These are phyloP conservation scores for Euplexia lucipara DNA, from an alignment of 2,888 invertebrate species.

Conservation along the genomic window DNA sequence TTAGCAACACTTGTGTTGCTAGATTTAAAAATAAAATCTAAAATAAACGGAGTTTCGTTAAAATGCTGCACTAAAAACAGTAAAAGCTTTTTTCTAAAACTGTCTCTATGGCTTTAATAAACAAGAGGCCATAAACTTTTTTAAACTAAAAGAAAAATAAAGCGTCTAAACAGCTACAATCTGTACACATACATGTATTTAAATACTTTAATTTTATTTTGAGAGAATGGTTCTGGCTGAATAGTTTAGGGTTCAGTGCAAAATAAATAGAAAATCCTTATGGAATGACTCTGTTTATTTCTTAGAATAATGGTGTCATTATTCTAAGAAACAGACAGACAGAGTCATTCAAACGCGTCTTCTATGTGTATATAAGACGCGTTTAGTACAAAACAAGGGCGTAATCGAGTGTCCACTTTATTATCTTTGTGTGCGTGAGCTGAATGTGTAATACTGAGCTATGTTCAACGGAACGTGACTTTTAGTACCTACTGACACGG, in stretches of 20 bases:
- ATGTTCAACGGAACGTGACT: too few species aligned
- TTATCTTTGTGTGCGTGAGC: too few species aligned
- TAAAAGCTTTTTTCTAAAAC: constrained; percentile 31
- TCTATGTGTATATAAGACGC: too few species aligned
- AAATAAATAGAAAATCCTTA: too few species aligned
- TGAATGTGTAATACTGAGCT: too few species aligned
- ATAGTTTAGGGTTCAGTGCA: not conserved
- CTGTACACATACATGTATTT: not conserved
- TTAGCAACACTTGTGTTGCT: constrained; percentile 2
- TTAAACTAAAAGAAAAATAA: constrained; percentile 14
- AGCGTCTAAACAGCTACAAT: not conserved
- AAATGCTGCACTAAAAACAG: constrained; percentile 7
- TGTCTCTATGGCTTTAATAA: constrained; percentile 9
- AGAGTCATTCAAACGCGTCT: too few species aligned
- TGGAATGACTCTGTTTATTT: too few species aligned
- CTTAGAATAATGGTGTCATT: too few species aligned
- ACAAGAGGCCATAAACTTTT: constrained; percentile 16
- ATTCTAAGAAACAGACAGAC: too few species aligned
- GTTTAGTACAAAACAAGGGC: too few species aligned
- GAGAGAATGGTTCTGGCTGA: not conserved
- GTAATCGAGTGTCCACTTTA: too few species aligned
- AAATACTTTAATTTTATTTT: not conserved
- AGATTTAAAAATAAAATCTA: constrained; percentile 29
- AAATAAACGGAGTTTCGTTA: constrained; percentile 11
- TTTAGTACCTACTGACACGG: too few species aligned